Evolutionary conservation across 2,113 vertebrate species (phyloP).

Genomic region (Tylochromis polylepis): DNA sequence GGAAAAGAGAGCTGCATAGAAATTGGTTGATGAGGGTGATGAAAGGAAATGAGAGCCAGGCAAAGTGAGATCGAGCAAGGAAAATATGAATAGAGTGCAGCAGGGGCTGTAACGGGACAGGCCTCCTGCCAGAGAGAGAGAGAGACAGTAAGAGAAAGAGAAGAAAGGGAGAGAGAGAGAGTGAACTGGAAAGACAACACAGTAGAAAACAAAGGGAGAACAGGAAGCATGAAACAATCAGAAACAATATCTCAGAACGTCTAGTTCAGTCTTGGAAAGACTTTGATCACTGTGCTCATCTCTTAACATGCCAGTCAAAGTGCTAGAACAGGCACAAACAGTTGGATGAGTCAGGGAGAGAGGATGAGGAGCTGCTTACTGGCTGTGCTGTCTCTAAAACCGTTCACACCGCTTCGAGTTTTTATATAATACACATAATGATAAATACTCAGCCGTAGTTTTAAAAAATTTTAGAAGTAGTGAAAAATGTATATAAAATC

Average conservation of each 20-base stretch:
- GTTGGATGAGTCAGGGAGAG: background rate
- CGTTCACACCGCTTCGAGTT: too few relatives aligned
- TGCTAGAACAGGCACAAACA: background rate
- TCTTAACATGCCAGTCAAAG: background rate
- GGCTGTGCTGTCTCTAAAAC: background rate
- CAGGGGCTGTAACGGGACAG: background rate
- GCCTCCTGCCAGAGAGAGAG: background rate
- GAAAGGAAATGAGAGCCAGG: background rate
- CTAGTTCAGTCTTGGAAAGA: background rate
- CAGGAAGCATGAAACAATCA: slow-evolving; percentile 1
- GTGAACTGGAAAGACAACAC: background rate
- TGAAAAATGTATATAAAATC: too few relatives aligned
- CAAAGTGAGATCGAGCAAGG: background rate
- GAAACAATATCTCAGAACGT: background rate
- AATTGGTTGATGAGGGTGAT: background rate
- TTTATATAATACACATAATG: background rate
- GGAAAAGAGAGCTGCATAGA: background rate
- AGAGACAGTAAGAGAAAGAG: background rate
- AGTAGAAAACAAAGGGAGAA: background rate
- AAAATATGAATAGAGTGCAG: background rate
- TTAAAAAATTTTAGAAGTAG: too few relatives aligned
- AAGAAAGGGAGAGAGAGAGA: background rate
- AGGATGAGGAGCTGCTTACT: background rate
- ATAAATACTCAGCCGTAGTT: background rate
- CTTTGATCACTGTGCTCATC: background rate